Conservation (phyloP, 2,797 vertebrate species). For the Pristis pectinata region DNA sequence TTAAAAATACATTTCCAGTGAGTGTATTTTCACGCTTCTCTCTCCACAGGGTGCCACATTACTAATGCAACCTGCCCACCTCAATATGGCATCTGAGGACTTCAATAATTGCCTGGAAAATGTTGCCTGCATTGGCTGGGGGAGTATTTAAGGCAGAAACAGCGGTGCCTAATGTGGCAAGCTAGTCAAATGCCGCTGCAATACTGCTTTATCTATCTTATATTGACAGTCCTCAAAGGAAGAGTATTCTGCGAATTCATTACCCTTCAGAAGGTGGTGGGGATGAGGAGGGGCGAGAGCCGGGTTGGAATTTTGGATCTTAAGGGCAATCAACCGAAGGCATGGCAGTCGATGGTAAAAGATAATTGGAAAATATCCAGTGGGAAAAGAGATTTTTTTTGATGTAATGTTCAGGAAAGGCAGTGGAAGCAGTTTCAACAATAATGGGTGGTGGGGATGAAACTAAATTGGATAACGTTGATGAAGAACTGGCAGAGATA, state of each 20-base stretch:
- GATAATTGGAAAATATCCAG: neutral
- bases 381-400: neutral
- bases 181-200: neutral
- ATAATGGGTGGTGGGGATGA: neutral
- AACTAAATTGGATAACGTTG: neutral
- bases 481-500: neutral
- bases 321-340: neutral
- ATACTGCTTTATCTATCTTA: neutral
- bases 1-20: constrained; percentile 33
- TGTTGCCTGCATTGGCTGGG: neutral
- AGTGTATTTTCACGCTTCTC: constrained; percentile 16
- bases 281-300: neutral
- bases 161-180: neutral
- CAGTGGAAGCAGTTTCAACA: neutral
- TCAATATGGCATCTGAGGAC: constrained; percentile 16
- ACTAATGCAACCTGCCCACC: constrained; percentile 29
- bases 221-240: neutral
- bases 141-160: neutral
- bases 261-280: neutral
- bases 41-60: constrained; percentile 24
- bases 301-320: neutral
- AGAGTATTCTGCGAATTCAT: neutral
- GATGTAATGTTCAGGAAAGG: neutral
- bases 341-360: neutral
- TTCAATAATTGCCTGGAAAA: constrained; percentile 8